Evolutionary conservation across 2,888 invertebrate genomes (phyloP), one percentile per base, ranked within the genome.

Genomic region (Sphinx pinastri): DNA sequence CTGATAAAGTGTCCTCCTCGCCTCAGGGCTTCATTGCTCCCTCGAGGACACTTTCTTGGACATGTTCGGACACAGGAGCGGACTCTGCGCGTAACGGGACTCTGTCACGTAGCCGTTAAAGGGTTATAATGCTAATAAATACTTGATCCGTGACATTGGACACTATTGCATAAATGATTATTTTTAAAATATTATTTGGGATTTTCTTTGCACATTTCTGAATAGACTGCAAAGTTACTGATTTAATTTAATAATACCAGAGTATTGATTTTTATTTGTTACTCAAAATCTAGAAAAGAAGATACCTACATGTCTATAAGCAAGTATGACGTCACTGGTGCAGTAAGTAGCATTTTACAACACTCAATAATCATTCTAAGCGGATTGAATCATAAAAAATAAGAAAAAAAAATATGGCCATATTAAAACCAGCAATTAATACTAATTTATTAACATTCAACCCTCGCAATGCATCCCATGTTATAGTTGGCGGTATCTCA

Each of bases 1-100:
- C 90, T 85, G 91, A 91, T 92, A 91, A 88, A 89, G 88, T 83
- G 85, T 84, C 86, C 86, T 86, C 89, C 88, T 89, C 85, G 84
- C 88, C 87, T 78, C 79, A 74, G 87, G 89, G 84, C 69, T 74
- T 78, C 82, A 89, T 85, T 79, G 86, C 79, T 78, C 92, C 88
- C 92, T 38, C 57, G 89, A 85, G 90, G 74, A 82, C 86, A 82
- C 81, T 89, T 90, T 88, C 91, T 91, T 89, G 78, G 84, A 86
- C 88, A 86, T 75, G 71, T 72, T 71, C 69, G 70, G 72, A 77
- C 76, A 81, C 77, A 75, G 73, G 83, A 79, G 76, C 73, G 67
- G 72, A 69, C 72, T 75, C 68, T 69, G 16, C 31, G 51, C 14
- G 67, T 67, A 67, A 67, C 75, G 72, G 76, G 75, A 77, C 75